Conservation (phyloP, 2,113 vertebrate genomes). For the Henicopernis longicauda region DNA sequence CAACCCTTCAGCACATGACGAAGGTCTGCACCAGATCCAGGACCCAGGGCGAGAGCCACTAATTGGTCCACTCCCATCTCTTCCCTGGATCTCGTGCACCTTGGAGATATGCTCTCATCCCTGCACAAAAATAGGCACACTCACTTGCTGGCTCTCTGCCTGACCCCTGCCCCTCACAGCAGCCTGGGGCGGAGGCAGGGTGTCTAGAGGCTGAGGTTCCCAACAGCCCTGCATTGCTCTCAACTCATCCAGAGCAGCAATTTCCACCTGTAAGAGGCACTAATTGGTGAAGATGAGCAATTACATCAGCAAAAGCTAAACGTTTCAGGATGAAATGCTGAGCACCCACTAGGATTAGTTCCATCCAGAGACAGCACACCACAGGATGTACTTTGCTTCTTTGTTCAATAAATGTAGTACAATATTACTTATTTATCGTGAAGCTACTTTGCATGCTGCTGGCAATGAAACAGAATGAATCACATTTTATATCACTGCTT, state of each 20-base stretch:
- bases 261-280: background rate
- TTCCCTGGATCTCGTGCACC: background rate
- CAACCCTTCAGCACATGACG: background rate
- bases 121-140: accelerated
- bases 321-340: background rate
- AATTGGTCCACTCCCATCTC: background rate
- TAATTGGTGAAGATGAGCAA: background rate
- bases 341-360: background rate
- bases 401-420: background rate
- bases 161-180: background rate
- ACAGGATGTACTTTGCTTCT: background rate
- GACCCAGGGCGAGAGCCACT: background rate
- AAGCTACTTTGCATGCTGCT: background rate
- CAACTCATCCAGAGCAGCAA: background rate
- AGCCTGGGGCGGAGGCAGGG: background rate
- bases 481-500: background rate
- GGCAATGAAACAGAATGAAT: background rate
- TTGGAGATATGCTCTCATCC: background rate
- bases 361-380: background rate
- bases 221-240: background rate
- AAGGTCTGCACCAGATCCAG: background rate
- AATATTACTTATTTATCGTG: conserved; percentile 8
- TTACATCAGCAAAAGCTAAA: background rate
- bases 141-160: background rate
- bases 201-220: background rate